Evolutionary conservation across 2,113 vertebrate genomes (phyloP), one percentile per base, ranked within the genome.

Genomic region (Indicator indicator): DNA sequence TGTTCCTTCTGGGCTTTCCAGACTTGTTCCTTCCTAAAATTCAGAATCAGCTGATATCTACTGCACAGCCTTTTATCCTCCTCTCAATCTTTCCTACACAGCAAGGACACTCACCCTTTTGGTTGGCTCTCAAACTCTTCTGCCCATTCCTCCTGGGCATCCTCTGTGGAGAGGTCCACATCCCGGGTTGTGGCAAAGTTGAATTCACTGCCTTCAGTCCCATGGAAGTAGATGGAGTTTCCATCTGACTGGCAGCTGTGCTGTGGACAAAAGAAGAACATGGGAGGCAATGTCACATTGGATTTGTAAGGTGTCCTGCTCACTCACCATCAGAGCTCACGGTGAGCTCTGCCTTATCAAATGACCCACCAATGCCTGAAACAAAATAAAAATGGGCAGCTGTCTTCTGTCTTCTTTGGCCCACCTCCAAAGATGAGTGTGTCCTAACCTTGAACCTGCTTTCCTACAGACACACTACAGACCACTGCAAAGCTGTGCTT

Each of bases 191-290:
- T 98, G 84, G 99, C 98, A 8, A 99, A 99, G 95, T 98, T 99
- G 96, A 99, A 98, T 82, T 98, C 98, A 0, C 97, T 98, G 85
- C 98, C 98, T 88, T 99, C 99, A n/a, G 98, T 98, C 16, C 99
- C 99, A 8, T 99, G 99, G 97, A 99, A 99, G 97, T 99, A 99
- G 97, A 99, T 98, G 86, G 99, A 96, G 74, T 99, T 99, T 46
- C 99, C 99, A 71, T 99, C 99, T 1, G 99, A 99, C 92, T 99
- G 99, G 96, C 99, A 99, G 97, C 99, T 99, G 90, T 99, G 99
- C 99, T 99, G 97, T 82, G 88, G 93, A 94, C 94, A 85, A 92
- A 97, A 86, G 94, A 90, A 79, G 81, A 84, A 88, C 74, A 92
- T 6, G 63, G 84, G 33, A 91, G 83, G 86, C 77, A 65, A 67